phyloP scores from a whole-genome alignment of 2,888 invertebrate genomes.

The Catocala sponsa region DNA sequence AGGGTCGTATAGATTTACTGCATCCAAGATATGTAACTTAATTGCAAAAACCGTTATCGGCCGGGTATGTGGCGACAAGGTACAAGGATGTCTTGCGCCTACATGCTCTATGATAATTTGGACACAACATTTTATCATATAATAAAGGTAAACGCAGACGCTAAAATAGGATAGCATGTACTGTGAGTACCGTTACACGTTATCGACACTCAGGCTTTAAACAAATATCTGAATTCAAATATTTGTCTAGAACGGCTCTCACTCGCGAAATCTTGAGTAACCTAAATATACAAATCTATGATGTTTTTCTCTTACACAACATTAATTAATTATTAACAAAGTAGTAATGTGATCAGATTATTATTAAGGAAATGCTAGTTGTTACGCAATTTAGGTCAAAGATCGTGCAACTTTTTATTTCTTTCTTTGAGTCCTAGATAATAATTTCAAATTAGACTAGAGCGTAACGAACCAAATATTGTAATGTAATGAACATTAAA shows the following conservation, averaged over 20 bases:
- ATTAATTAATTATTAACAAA: too few relatives aligned
- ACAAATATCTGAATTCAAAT: background rate
- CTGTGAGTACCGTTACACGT: background rate
- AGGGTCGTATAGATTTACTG: background rate
- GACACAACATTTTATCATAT: background rate
- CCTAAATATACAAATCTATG: too few relatives aligned
- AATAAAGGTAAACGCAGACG: background rate
- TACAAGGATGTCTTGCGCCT: background rate
- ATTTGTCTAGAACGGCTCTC: background rate
- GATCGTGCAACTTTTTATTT: too few relatives aligned
- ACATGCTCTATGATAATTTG: background rate
- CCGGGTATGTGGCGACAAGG: too few relatives aligned
- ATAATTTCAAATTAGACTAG: too few relatives aligned
- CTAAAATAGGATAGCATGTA: background rate
- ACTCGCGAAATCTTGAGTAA: background rate
- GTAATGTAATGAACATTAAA: too few relatives aligned
- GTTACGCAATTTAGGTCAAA: too few relatives aligned
- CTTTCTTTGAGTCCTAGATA: too few relatives aligned
- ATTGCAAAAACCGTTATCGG: background rate
- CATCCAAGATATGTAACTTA: background rate
- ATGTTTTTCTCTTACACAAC: too few relatives aligned
- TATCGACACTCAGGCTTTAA: background rate
- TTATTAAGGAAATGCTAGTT: too few relatives aligned
- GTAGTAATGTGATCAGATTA: too few relatives aligned
- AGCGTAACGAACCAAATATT: too few relatives aligned